A percentile compares a stretch with the other conserved stretches of the same genome.
Conservation (phyloP, 2,113 vertebrate species). For the Paratilapia polleni region DNA sequence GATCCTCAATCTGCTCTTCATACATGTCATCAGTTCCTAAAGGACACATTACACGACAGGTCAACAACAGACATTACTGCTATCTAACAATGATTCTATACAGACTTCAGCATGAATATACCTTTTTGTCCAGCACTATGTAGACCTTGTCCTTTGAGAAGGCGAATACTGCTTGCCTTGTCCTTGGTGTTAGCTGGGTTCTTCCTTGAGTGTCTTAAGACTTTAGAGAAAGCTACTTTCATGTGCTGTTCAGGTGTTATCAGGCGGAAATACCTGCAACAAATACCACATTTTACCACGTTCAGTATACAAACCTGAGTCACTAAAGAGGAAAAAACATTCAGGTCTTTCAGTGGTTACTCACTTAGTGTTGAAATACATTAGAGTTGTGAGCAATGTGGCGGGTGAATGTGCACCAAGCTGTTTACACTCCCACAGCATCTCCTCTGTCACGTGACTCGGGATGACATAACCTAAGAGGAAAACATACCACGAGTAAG, state of each 20-base stretch:
- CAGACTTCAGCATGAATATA: constrained; percentile 33
- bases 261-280: constrained; percentile 92
- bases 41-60: constrained; percentile 44
- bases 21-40: constrained; percentile 98
- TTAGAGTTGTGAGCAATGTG: constrained; percentile 96
- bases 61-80: background rate
- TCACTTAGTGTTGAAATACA: constrained; percentile 99
- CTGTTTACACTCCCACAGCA: constrained; percentile 99
- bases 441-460: constrained; percentile 98
- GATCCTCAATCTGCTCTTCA: constrained; percentile 96
- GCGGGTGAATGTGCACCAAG: constrained; percentile 97
- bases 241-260: constrained; percentile 97
- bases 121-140: constrained; percentile 95
- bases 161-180: constrained; percentile 98
- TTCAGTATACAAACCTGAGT: background rate
- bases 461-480: constrained; percentile 94
- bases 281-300: constrained; percentile 6
- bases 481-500: constrained; percentile 10
- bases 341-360: constrained; percentile 58
- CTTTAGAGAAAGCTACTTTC: constrained; percentile 98
- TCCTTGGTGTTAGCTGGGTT: constrained; percentile 96
- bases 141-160: constrained; percentile 90
- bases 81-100: background rate
- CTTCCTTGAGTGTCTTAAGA: constrained; percentile 97
- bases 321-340: background rate